Evolutionary conservation across 2,113 vertebrate genomes (phyloP).

Genomic region (Sardina pilchardus): DNA sequence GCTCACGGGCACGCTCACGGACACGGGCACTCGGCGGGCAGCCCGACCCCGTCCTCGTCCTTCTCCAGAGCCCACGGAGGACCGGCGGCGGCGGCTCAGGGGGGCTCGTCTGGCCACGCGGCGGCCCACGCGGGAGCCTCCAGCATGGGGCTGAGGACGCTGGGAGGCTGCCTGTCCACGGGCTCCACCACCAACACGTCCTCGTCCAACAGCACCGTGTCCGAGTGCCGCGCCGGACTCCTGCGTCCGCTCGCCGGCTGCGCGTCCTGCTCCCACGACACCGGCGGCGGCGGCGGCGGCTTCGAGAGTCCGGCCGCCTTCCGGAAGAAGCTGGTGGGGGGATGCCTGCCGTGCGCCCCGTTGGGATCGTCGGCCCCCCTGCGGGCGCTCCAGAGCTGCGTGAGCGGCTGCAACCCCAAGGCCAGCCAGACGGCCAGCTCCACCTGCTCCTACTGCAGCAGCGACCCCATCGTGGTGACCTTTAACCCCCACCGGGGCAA

Average conservation of each 20-base stretch:
- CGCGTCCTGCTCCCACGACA: slow-evolving; percentile 70
- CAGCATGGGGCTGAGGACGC: slow-evolving; percentile 69
- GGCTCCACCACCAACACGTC: slow-evolving; percentile 77
- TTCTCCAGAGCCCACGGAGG: slow-evolving; percentile 62
- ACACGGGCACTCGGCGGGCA: slow-evolving; percentile 19
- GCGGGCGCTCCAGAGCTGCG: slow-evolving; percentile 74
- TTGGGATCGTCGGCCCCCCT: slow-evolving; percentile 72
- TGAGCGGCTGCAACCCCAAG: slow-evolving; percentile 76
- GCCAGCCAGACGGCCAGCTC: slow-evolving; percentile 77
- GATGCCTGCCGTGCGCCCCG: slow-evolving; percentile 77
- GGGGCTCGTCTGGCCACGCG: slow-evolving; percentile 42
- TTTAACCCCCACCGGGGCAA: slow-evolving; percentile 74
- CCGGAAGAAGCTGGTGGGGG: slow-evolving; percentile 72
- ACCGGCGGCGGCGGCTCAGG: slow-evolving; percentile 29
- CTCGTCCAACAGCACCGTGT: slow-evolving; percentile 75
- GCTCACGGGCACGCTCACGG: slow-evolving; percentile 24
- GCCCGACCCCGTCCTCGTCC: slow-evolving; percentile 68
- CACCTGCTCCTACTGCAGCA: slow-evolving; percentile 83
- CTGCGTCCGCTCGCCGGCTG: slow-evolving; percentile 71
- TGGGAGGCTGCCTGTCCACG: slow-evolving; percentile 76
- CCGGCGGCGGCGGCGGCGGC: slow-evolving; percentile 49
- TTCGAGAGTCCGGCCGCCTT: slow-evolving; percentile 74
- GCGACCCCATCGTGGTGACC: slow-evolving; percentile 83
- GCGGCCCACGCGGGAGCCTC: slow-evolving; percentile 54
- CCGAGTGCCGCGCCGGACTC: slow-evolving; percentile 66